Evolutionary conservation across 2,888 invertebrate genomes (phyloP), one percentile per base, ranked within the genome.

Genomic region (Agrochola circellaris): DNA sequence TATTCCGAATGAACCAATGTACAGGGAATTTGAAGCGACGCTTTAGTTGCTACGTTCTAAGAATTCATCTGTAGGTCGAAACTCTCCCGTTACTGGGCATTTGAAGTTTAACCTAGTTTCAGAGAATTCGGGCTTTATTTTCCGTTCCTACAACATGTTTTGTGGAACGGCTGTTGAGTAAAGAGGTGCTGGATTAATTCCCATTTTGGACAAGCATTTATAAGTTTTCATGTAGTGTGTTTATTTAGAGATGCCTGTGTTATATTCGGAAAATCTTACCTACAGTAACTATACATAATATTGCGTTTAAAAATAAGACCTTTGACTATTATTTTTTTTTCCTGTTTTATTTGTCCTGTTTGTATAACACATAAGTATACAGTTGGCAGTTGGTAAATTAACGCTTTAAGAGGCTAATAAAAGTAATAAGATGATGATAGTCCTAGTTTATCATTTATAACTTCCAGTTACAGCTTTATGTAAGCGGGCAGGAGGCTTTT

Each of bases 31-130:
- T 71, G 62, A 76, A 76, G 51, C 62, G 4, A 56, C 34, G 56
- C n/a, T 77, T 69, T 69, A 65, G 54, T 65, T 62, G 26, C 23
- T 20, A 20, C 56, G 48, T 76, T 58, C 76, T 70, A 62, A 76
- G 81, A 70, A 81, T 58, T 81, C 30, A 58, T 58, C 42, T 81
- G 42, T 34, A 26, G n/a, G 23, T 20, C 20, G 23, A 56, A 70
- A 61, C 66, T 67, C 13, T 51, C 23, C 54, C 15, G 61, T 70
- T 80, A 30, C 61, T 34, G 30, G 60, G 60, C 9, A 58, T 60
- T 81, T 70, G 70, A 51, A 70, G 69, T 66, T 75, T 60, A 56
- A 42, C 66, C 65, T 42, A 71, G 76, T 70, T 81, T 51, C 34
- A 15, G 30, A 45, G 34, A 66, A 73, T 66, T 54, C 3, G 23